A percentile compares a stretch with the other conserved stretches of the same genome.
Conservation (phyloP, 2,113 vertebrate species). For the Oxygymnocypris stewartii region DNA sequence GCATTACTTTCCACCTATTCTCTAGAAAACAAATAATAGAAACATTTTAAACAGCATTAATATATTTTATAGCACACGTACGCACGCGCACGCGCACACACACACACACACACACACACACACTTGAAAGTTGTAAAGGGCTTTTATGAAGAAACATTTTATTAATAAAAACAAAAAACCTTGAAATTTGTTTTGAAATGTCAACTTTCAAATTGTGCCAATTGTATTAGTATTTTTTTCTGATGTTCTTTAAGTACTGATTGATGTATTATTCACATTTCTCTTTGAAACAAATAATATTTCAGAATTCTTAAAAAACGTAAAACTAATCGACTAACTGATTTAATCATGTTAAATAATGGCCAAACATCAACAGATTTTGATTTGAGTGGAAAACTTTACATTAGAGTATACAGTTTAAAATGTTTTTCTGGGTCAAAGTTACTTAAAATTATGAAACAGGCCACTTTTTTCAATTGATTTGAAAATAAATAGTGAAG, state of each 20-base stretch:
- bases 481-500: not conserved
- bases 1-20: not conserved
- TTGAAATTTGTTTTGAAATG: not conserved
- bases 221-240: too few relatives aligned
- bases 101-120: too few relatives aligned
- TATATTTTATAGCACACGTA: not conserved
- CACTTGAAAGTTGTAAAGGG: not conserved
- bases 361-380: not conserved
- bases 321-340: not conserved
- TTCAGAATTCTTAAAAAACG: not conserved
- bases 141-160: not conserved
- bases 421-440: not conserved
- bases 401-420: not conserved
- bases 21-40: not conserved
- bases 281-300: too few relatives aligned
- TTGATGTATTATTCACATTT: too few relatives aligned
- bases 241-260: too few relatives aligned
- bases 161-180: not conserved
- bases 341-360: not conserved
- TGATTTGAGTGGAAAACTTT: not conserved
- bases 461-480: not conserved
- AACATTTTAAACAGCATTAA: not conserved
- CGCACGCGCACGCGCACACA: too few relatives aligned
- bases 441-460: not conserved
- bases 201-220: not conserved